These are phyloP conservation scores for Balanococcus diminutus DNA, from an alignment of 2,888 invertebrate species.

Conservation along the genomic window DNA sequence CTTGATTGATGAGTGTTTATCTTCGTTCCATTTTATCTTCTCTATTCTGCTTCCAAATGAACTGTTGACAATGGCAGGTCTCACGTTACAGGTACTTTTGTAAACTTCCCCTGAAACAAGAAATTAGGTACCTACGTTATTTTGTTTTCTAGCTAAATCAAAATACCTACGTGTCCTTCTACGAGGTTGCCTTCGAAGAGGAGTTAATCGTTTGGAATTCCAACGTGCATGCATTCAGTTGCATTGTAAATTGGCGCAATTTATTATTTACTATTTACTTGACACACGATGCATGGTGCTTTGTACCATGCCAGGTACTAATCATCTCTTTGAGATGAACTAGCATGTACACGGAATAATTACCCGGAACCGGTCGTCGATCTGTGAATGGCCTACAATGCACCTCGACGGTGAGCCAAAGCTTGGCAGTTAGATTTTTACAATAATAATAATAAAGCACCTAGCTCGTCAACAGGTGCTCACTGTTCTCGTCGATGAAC, in stretches of 20 bases:
- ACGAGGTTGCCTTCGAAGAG: no score
- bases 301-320: background rate
- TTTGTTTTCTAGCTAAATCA: no score
- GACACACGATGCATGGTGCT: background rate
- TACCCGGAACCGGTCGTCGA: constrained; percentile 1
- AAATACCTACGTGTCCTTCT: no score
- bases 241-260: background rate
- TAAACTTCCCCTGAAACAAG: no score
- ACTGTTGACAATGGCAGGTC: background rate
- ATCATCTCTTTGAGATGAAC: background rate
- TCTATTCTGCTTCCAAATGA: background rate
- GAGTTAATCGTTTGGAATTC: no score
- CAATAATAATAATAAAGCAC: constrained; percentile 1
- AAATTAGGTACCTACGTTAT: no score
- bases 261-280: background rate
- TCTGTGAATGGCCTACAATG: background rate
- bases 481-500: background rate
- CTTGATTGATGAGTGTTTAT: background rate
- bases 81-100: background rate
- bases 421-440: background rate
- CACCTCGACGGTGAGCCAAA: background rate
- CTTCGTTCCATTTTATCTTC: background rate
- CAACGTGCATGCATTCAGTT: background rate
- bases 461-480: background rate
- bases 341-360: background rate